Conservation (phyloP, 2,113 vertebrate genomes). For the Helogale parvula region DNA sequence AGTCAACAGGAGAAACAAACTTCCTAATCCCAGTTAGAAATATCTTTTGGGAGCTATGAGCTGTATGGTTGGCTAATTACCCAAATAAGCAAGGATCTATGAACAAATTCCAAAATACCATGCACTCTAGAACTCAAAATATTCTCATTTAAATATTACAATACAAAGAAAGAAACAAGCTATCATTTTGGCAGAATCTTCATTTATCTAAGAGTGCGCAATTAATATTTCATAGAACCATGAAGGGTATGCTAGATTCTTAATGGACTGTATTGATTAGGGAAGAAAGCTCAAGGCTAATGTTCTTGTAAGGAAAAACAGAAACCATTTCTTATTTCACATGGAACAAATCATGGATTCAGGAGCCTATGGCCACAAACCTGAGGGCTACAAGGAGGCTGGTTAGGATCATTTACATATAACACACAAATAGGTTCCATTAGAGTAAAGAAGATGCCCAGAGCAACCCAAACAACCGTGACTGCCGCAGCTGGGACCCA, state of each 20-base stretch:
- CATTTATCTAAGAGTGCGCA: constrained; percentile 76
- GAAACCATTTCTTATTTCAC: constrained; percentile 64
- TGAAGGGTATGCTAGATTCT: constrained; percentile 74
- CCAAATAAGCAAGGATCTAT: constrained; percentile 59
- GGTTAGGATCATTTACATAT: neutral
- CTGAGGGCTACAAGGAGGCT: neutral
- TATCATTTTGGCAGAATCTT: constrained; percentile 57
- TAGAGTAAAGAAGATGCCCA: neutral
- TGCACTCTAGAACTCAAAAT: constrained; percentile 21
- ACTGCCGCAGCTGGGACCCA: neutral
- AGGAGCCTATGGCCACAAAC: neutral
- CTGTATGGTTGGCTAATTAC: constrained; percentile 52
- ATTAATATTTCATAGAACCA: constrained; percentile 85
- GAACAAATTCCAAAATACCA: constrained; percentile 57
- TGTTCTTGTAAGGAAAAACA: constrained; percentile 74
- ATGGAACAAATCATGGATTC: constrained; percentile 53
- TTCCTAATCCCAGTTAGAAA: neutral
- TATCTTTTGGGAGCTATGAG: constrained; percentile 5
- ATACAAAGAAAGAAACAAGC: constrained; percentile 45
- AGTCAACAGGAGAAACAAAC: constrained; percentile 26
- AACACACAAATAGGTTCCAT: neutral
- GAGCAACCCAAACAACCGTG: neutral
- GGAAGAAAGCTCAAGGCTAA: constrained; percentile 76
- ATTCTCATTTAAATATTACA: constrained; percentile 45
- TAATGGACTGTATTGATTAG: constrained; percentile 84